phyloP scores from a whole-genome alignment of 1,140 invertebrate species.

The Orius insidiosus region DNA sequence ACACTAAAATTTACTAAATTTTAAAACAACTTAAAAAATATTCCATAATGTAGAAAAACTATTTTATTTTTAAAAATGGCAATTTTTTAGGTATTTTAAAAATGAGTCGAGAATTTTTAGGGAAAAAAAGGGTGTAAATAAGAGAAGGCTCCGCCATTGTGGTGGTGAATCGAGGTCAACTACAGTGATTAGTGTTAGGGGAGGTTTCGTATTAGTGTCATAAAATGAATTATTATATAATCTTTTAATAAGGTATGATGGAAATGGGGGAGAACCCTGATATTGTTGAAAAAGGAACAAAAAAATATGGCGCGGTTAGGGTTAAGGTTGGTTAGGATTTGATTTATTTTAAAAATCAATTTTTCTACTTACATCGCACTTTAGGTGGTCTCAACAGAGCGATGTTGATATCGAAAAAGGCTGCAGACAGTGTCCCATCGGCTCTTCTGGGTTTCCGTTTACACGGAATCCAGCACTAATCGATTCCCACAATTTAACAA shows the following conservation, averaged over 20 bases:
- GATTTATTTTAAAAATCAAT: conserved; percentile 1
- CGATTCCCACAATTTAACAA: too few species aligned
- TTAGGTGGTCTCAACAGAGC: too few species aligned
- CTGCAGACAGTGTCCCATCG: too few species aligned
- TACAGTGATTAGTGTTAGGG: conserved; percentile 1
- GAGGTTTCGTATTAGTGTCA: background rate
- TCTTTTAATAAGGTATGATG: too few species aligned
- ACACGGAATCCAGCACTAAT: too few species aligned
- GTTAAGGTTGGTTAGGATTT: background rate
- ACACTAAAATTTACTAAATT: background rate
- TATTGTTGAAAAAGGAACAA: too few species aligned
- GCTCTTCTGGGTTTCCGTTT: too few species aligned
- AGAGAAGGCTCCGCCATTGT: conserved; percentile 7
- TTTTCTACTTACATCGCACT: too few species aligned
- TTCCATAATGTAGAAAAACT: background rate
- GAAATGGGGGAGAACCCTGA: too few species aligned
- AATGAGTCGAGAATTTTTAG: background rate
- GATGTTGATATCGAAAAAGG: too few species aligned
- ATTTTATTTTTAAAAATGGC: background rate
- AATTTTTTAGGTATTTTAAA: background rate
- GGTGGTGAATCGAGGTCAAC: conserved; percentile 7
- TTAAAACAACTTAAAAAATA: background rate
- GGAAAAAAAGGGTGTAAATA: conserved; percentile 2
- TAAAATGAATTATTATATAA: background rate
- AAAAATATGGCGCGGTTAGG: too few species aligned